Evolutionary conservation across 1,140 invertebrate genomes (phyloP).

Genomic region (Platorchestia sp.): DNA sequence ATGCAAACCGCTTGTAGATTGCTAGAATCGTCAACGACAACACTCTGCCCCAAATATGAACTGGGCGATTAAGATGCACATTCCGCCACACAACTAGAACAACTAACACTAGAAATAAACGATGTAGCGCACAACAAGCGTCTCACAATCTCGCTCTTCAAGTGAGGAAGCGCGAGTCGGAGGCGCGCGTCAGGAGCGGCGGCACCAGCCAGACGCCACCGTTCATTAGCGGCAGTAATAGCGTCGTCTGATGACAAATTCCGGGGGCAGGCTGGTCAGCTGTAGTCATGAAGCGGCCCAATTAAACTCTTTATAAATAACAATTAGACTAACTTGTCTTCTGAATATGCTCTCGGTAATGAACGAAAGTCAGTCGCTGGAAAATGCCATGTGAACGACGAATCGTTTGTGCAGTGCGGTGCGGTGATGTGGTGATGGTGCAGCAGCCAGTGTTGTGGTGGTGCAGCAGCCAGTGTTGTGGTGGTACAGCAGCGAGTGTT

Average conservation of each 20-base stretch:
- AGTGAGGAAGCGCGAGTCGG: neutral
- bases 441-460: too few relatives aligned
- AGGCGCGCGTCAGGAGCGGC: neutral
- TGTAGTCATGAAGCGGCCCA: neutral
- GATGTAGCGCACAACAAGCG: neutral
- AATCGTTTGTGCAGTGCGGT: neutral
- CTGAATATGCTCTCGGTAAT: conserved; percentile 20
- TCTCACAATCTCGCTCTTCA: neutral
- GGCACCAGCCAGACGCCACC: neutral
- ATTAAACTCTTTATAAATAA: conserved; percentile 37
- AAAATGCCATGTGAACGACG: neutral
- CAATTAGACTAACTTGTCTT: neutral
- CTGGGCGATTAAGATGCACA: neutral
- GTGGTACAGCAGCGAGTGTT: too few relatives aligned
- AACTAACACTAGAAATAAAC: neutral
- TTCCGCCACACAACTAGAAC: neutral
- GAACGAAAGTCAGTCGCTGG: neutral
- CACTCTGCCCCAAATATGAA: neutral
- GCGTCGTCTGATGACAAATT: neutral
- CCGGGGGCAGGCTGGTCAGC: neutral
- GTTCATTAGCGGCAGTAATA: neutral
- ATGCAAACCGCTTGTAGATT: too few relatives aligned
- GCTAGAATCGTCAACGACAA: neutral
- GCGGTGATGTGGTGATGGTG: too few relatives aligned
- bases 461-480: too few relatives aligned